Percentiles rank a stretch among this genome's conserved stretches.
Conservation (phyloP, 2,888 invertebrate genomes). For the Meghimatium bilineatum region DNA sequence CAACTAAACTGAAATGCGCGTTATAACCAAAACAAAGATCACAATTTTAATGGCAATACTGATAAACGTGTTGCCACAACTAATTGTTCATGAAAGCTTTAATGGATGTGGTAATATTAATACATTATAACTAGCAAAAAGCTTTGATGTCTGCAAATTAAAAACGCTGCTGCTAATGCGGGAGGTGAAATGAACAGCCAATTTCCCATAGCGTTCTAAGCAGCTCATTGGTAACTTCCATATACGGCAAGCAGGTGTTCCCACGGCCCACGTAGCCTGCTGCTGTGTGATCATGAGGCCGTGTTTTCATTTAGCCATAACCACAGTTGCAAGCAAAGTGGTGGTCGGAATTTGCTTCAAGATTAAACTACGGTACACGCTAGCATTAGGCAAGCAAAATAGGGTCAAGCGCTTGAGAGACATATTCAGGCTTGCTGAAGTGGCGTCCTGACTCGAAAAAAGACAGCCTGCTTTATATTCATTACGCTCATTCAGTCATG, state of each 20-base stretch:
- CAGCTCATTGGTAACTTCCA: slow-evolving; percentile 71
- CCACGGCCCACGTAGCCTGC: slow-evolving; percentile 59
- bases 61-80: not conserved
- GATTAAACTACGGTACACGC: not conserved
- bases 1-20: not conserved
- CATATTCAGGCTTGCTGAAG: not conserved
- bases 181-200: slow-evolving; percentile 62
- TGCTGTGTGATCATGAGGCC: slow-evolving; percentile 24
- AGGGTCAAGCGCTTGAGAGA: not conserved
- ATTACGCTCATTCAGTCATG: too few relatives aligned
- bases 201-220: slow-evolving; percentile 60
- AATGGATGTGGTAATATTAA: not conserved
- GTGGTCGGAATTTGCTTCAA: slow-evolving; percentile 13
- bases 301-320: slow-evolving; percentile 39
- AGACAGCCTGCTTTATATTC: too few relatives aligned
- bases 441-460: too few relatives aligned
- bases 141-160: not conserved
- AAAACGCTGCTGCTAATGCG: slow-evolving; percentile 7
- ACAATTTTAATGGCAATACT: not conserved
- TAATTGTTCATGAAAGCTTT: not conserved
- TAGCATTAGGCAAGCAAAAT: not conserved
- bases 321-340: slow-evolving; percentile 8
- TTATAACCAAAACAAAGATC: not conserved
- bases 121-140: not conserved
- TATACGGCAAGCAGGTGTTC: slow-evolving; percentile 74